Evolutionary conservation across 2,113 vertebrate genomes (phyloP), one percentile per base, ranked within the genome.

Genomic region (Cololabis saira): DNA sequence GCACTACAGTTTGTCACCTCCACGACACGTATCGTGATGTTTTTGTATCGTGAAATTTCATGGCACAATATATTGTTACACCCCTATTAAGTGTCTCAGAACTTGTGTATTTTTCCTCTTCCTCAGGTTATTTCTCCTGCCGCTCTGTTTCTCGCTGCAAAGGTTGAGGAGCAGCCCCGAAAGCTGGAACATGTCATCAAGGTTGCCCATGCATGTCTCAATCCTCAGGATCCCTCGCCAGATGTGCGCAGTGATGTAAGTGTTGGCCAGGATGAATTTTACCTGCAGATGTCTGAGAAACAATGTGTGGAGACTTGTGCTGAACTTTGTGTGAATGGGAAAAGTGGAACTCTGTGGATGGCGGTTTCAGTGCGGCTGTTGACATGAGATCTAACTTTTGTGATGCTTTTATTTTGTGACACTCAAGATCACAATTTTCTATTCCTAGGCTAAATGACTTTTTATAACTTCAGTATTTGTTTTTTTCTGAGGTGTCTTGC

Each of bases 161-260:
- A 99, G 84, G 96, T 99, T 17, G 97, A 99, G 76, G 97, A 99
- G 83, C 97, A 99, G 89, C 97, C 97, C 15, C 91, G 95, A 18
- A 99, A 99, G 82, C 85, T 99, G 90, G 97, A 98, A 43, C 95
- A 98, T 0, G 97, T 99, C 13, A 98, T 99, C 84, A 98, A 98
- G 82, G 97, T 99, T 67, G 95, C 95, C 15, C 95, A 98, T 19
- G 91, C 96, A 21, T 98, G 96, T 68, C 94, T 99, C 57, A 96
- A 96, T 68, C 96, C 96, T 37, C 95, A 94, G 91, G 97, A 98
- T 0, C 91, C 95, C 2, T 92, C 92, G 19, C 96, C 95, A n/a
- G 97, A 99, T 71, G 93, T 93, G 12, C 94, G 95, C 87, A 98
- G 95, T 47, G 96, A 98, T 92, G 97, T 98, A 79, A 88, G 94